Evolutionary conservation across 1,140 invertebrate species (phyloP).

Genomic region (Cotesia chilonis): DNA sequence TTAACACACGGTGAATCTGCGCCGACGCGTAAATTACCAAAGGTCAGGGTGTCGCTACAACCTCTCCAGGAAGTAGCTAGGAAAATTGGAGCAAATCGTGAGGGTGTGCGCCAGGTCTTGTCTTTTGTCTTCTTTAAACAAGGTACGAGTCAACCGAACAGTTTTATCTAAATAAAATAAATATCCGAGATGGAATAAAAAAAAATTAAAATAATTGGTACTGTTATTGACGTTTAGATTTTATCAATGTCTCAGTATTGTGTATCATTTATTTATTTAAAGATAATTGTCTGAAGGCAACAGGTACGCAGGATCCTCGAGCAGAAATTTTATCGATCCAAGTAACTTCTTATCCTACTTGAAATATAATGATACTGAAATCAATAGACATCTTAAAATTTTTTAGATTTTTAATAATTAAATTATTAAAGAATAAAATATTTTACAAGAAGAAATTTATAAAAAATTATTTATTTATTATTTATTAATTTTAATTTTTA

Average conservation of each 20-base stretch:
- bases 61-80: conserved; percentile 12
- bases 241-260: no score
- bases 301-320: conserved; percentile 27
- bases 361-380: no score
- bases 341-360: not conserved
- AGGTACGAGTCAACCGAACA: not conserved
- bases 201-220: no score
- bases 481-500: no score
- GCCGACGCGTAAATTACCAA: conserved; percentile 42
- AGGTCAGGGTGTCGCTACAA: conserved; percentile 38
- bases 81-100: conserved; percentile 37
- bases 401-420: no score
- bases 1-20: conserved; percentile 35
- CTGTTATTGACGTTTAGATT: no score
- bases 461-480: no score
- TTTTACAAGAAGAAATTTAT: no score
- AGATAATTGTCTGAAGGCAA: conserved; percentile 7
- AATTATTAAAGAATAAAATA: no score
- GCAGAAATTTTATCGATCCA: conserved; percentile 20
- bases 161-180: not conserved
- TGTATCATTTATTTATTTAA: no score
- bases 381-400: no score
- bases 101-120: conserved; percentile 12
- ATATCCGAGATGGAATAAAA: no score
- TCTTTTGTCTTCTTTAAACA: not conserved